phyloP scores from a whole-genome alignment of 2,888 invertebrate species.

The Scrobipalpa costella region DNA sequence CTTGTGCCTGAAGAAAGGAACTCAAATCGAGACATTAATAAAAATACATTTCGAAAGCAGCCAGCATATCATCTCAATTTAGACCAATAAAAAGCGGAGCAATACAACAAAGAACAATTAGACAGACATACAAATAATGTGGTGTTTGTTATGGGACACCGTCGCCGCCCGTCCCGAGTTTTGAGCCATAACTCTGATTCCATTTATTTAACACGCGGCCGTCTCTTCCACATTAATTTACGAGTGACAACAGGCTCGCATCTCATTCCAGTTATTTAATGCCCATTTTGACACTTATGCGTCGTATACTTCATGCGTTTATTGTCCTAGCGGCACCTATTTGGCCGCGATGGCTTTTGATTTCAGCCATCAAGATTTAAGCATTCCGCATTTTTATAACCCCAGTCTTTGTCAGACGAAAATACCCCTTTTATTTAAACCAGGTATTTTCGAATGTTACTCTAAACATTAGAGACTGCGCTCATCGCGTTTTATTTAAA shows the following conservation, averaged over 20 bases:
- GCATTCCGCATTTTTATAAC: conserved; percentile 37
- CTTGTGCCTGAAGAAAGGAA: background rate
- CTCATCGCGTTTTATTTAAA: conserved; percentile 63
- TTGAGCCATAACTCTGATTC: conserved; percentile 78
- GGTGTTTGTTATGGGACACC: conserved; percentile 58
- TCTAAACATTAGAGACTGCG: conserved; percentile 56
- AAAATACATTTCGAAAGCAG: conserved; percentile 1
- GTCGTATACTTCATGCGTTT: conserved; percentile 62
- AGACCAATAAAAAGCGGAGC: conserved; percentile 38
- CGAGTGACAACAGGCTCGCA: conserved; percentile 69
- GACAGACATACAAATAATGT: conserved; percentile 46
- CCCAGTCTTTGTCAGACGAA: conserved; percentile 21
- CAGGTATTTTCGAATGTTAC: conserved; percentile 32
- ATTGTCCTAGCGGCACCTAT: conserved; percentile 64
- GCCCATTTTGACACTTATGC: conserved; percentile 74
- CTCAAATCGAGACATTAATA: background rate
- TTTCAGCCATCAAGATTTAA: conserved; percentile 48
- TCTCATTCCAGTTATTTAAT: conserved; percentile 74
- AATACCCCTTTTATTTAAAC: conserved; percentile 22
- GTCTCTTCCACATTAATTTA: conserved; percentile 75
- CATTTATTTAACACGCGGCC: conserved; percentile 67
- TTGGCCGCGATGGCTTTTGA: conserved; percentile 61
- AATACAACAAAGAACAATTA: conserved; percentile 36
- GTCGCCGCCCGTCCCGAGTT: conserved; percentile 62
- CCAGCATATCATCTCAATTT: conserved; percentile 19